Percentiles rank a stretch among this genome's conserved stretches.
Evolutionary conservation across 1,140 invertebrate genomes (phyloP).

Genomic region (Melipona quadrifasciata): DNA sequence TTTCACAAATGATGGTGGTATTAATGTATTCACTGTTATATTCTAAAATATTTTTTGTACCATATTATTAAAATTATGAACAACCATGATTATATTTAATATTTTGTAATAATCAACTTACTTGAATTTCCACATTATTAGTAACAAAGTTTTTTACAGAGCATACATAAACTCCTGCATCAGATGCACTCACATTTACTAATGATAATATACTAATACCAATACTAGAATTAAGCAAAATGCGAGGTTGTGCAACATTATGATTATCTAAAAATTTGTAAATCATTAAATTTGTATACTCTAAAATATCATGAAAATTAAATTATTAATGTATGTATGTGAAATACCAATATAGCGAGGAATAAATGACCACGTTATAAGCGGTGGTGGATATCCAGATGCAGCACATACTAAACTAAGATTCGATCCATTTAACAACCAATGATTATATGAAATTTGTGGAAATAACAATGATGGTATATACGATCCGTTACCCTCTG

Average conservation of each 20-base stretch:
- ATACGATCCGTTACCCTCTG: conserved; percentile 58
- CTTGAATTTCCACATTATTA: conserved; percentile 80
- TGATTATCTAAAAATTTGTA: conserved; percentile 56
- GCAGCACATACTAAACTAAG: conserved; percentile 83
- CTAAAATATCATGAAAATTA: not conserved
- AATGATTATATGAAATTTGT: conserved; percentile 75
- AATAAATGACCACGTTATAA: conserved; percentile 83
- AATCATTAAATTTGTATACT: not conserved
- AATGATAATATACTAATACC: conserved; percentile 80
- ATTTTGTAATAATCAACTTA: conserved; percentile 43
- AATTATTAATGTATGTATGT: not conserved
- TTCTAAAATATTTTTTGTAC: conserved; percentile 69
- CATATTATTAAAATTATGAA: not conserved
- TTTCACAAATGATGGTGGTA: conserved; percentile 84
- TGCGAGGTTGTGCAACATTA: conserved; percentile 68
- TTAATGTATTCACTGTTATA: conserved; percentile 82
- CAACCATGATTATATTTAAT: not conserved
- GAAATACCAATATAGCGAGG: conserved; percentile 73
- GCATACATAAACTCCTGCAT: conserved; percentile 85
- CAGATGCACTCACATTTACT: conserved; percentile 75
- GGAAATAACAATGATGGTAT: conserved; percentile 69
- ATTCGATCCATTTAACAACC: conserved; percentile 74
- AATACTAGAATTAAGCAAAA: conserved; percentile 75
- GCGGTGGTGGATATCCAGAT: conserved; percentile 82
- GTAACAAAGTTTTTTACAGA: conserved; percentile 75